These are phyloP conservation scores for Labeo calbasu DNA, from an alignment of 2,797 vertebrate species.

Conservation along the genomic window DNA sequence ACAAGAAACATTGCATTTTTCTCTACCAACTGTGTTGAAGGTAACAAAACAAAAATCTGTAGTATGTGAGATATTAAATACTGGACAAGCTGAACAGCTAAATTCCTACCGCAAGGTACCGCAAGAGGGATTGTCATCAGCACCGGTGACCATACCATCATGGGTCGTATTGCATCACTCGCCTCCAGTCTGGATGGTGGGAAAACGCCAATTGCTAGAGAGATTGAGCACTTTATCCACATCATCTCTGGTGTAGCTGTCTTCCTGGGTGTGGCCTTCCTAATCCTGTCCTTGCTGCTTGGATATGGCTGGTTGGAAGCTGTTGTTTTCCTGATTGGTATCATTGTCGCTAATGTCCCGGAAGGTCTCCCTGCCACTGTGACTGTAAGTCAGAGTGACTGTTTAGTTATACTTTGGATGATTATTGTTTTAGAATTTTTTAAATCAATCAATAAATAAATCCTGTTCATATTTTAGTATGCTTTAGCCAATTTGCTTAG, in stretches of 20 bases:
- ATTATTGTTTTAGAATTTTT: not conserved
- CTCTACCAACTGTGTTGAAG: slow-evolving; percentile 98
- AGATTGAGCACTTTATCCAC: slow-evolving; percentile 97
- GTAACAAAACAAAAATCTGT: slow-evolving; percentile 65
- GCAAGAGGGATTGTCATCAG: slow-evolving; percentile 92
- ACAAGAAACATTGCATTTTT: slow-evolving; percentile 96
- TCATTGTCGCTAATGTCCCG: slow-evolving; percentile 96
- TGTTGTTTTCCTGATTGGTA: slow-evolving; percentile 96
- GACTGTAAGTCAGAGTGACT: slow-evolving; percentile 81
- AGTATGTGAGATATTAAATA: not conserved
- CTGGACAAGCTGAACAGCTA: not conserved
- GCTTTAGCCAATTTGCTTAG: not conserved
- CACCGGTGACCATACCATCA: slow-evolving; percentile 93
- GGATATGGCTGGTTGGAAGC: slow-evolving; percentile 94
- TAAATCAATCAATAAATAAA: not conserved
- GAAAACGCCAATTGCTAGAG: slow-evolving; percentile 90
- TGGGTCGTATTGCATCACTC: slow-evolving; percentile 93
- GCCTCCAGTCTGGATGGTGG: slow-evolving; percentile 94
- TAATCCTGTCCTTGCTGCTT: slow-evolving; percentile 91
- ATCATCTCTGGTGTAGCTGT: slow-evolving; percentile 96
- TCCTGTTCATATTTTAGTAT: not conserved
- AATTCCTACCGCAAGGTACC: slow-evolving; percentile 76
- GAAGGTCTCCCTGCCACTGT: slow-evolving; percentile 95
- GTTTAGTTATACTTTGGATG: not conserved
- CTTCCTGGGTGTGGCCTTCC: slow-evolving; percentile 90